Base-by-base conservation (phyloP, 2,797 vertebrate species). In the Schizopygopsis pylzovi region DNA sequence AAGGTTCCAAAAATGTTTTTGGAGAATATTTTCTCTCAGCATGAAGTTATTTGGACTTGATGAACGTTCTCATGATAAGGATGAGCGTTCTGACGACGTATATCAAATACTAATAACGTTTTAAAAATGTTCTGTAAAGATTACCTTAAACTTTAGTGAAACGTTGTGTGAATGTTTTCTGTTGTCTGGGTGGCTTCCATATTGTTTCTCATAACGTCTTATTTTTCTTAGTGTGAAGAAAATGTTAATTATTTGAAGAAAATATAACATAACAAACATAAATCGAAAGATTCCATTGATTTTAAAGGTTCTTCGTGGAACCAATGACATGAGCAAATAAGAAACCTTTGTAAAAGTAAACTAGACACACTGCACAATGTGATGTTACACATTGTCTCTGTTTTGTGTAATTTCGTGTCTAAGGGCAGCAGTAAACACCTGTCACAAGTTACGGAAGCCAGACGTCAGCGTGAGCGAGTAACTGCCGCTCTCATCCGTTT, bases 351-450 rank as follows among this genome's bases (percentile, higher is more conserved):
- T 18, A 33, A 33, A 6, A 33, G 63, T 67, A 15, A 67, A 16
- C 49, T 22, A 39, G 18, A 28, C n/a, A n/a, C n/a, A n/a, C 49
- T 12, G 10, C 52, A 33, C 49, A 39, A 8, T 54, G 47, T 37
- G 75, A 77, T 37, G 6, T 16, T 67, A 16, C 15, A 15, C 75
- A 77, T 56, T 39, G 20, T 56, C 49, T 28, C 20, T 22, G 28
- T 77, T 56, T 56, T 56, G 49, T 77, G 49, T 39, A 15, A 39
- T 56, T 77, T n/a, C 13, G 47, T 54, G 6, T 39, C 49, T 16
- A 41, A 59, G n/a, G 13, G n/a, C 15, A 43, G 22, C 56, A 18
- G 39, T 83, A 87, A 87, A 85, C 86, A 85, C 52, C 77, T 80
- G 81, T 87, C 82, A 79, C 33, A 43, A 37, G 6, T 67, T 73